A percentile compares a stretch with the other conserved stretches of the same genome.
Conservation (phyloP, 1,140 invertebrate species). For the Drosophila varians region DNA sequence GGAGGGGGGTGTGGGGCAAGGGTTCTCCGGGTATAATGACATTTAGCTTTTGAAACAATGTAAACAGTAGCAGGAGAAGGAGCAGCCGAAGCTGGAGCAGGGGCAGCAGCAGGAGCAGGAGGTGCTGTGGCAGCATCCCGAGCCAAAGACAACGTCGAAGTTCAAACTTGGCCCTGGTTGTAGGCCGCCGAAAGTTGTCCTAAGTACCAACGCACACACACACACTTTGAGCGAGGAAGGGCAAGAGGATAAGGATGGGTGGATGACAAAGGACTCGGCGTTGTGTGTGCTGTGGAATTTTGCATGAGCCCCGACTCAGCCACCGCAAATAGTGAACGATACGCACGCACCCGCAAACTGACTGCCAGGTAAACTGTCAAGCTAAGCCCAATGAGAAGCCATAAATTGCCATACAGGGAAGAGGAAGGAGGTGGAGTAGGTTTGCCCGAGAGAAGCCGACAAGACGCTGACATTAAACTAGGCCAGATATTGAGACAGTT, state of each 20-base stretch:
- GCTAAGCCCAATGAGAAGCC: constrained; percentile 63
- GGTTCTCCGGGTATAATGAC: constrained; percentile 72
- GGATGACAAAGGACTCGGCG: constrained; percentile 32
- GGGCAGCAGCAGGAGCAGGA: constrained; percentile 13
- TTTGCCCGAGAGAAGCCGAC: constrained; percentile 49
- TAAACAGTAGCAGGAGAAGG: constrained; percentile 62
- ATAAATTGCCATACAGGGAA: constrained; percentile 61
- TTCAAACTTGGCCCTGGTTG: constrained; percentile 68
- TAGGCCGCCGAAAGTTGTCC: constrained; percentile 71
- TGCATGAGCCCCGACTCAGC: constrained; percentile 64
- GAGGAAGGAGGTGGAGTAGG: too few species aligned
- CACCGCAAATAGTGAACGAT: constrained; percentile 66
- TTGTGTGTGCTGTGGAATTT: constrained; percentile 71
- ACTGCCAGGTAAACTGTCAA: constrained; percentile 67
- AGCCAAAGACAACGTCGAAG: constrained; percentile 58
- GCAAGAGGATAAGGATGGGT: not conserved
- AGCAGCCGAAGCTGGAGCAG: too few species aligned
- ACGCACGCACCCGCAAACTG: constrained; percentile 2
- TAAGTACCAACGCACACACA: constrained; percentile 60
- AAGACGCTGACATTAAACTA: constrained; percentile 66
- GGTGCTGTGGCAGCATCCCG: not conserved
- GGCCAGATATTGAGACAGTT: constrained; percentile 61
- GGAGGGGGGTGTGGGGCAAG: constrained; percentile 9
- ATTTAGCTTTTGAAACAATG: constrained; percentile 81
- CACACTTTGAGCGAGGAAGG: constrained; percentile 6